phyloP scores from a whole-genome alignment of 2,888 invertebrate species.

The Drosophila nigritarsus region DNA sequence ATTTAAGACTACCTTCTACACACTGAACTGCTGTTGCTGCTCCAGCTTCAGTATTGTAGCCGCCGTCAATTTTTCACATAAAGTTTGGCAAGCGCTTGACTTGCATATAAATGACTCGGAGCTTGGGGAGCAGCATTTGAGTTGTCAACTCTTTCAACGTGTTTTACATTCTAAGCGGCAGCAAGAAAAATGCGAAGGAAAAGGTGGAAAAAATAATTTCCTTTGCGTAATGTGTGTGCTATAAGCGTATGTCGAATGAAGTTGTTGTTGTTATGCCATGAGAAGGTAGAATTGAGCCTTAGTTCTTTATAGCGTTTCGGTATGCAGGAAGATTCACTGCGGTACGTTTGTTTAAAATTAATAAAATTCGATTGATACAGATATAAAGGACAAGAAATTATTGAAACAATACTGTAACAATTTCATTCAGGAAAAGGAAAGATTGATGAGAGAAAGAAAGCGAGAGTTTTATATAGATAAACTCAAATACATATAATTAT shows the following conservation, averaged over 20 bases:
- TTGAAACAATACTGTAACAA: neutral
- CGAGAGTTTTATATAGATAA: no score
- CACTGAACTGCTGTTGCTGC: slow-evolving; percentile 19
- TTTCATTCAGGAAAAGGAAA: no score
- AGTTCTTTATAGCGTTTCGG: slow-evolving; percentile 17
- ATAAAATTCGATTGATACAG: no score
- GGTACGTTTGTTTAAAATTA: slow-evolving; percentile 13
- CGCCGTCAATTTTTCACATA: slow-evolving; percentile 78
- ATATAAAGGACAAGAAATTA: neutral
- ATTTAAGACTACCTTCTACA: slow-evolving; percentile 9
- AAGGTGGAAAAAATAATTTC: slow-evolving; percentile 70
- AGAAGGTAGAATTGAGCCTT: slow-evolving; percentile 11
- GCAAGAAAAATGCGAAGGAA: slow-evolving; percentile 48
- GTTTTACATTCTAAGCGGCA: slow-evolving; percentile 74
- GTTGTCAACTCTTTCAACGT: slow-evolving; percentile 80
- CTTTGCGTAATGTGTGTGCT: slow-evolving; percentile 59
- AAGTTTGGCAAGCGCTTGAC: slow-evolving; percentile 79
- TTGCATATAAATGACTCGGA: slow-evolving; percentile 80
- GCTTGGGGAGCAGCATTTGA: slow-evolving; percentile 53
- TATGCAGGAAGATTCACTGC: slow-evolving; percentile 16
- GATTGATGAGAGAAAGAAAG: no score
- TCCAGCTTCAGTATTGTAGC: slow-evolving; percentile 36
- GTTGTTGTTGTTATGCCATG: slow-evolving; percentile 26
- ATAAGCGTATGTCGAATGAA: slow-evolving; percentile 14
- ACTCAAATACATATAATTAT: neutral